Conservation (phyloP, 2,797 vertebrate species). For the Peromyscus eremicus region DNA sequence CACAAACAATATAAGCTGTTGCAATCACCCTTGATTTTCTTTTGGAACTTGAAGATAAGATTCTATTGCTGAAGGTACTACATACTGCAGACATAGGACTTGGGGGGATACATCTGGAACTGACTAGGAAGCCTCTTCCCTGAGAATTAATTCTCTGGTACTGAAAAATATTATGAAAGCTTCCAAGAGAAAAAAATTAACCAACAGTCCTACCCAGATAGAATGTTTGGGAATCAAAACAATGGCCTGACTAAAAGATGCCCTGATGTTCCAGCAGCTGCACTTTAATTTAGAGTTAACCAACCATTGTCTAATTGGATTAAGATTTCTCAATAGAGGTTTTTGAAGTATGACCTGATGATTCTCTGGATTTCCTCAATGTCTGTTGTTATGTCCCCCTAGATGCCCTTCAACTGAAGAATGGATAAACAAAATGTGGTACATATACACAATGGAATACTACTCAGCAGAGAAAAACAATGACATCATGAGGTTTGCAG, state of each 20-base stretch:
- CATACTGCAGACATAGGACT: neutral
- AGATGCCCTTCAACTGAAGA: too few species aligned
- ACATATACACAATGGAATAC: too few species aligned
- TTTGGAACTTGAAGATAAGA: neutral
- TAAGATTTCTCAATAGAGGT: neutral
- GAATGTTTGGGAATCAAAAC: too few species aligned
- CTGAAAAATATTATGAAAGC: neutral
- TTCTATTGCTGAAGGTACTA: neutral
- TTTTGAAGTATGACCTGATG: too few species aligned
- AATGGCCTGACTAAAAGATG: neutral
- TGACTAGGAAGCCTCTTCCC: fast-evolving
- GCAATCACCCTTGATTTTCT: neutral
- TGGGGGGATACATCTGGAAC: too few species aligned
- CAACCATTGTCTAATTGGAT: neutral
- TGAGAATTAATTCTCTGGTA: neutral
- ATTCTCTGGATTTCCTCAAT: too few species aligned
- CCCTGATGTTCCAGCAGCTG: neutral
- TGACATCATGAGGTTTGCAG: too few species aligned
- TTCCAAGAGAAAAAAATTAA: neutral
- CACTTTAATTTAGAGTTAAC: neutral
- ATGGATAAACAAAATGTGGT: too few species aligned
- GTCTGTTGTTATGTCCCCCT: too few species aligned
- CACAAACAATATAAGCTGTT: too few species aligned
- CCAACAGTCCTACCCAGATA: neutral
- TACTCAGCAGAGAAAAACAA: too few species aligned